Percentiles rank a stretch among this genome's conserved stretches.
phyloP scores from a whole-genome alignment of 2,888 invertebrate genomes.

The Spicauda simplicius region DNA sequence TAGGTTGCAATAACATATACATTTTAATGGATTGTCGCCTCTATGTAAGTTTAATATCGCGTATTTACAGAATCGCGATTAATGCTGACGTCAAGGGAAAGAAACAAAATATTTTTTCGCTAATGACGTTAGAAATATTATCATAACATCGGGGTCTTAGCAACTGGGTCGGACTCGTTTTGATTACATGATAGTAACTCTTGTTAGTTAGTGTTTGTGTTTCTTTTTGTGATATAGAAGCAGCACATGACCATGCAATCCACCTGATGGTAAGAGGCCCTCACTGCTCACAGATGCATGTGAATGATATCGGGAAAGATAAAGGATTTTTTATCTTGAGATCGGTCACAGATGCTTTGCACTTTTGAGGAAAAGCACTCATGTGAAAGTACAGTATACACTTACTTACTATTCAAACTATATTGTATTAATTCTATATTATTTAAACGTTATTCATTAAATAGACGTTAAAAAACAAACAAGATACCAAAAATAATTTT shows the following conservation, averaged over 20 bases:
- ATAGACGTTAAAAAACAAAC: no score
- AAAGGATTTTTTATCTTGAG: no score
- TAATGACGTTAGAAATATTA: conserved; percentile 24
- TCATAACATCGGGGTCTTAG: conserved; percentile 7
- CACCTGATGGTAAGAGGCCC: background rate
- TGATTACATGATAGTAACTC: background rate
- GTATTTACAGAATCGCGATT: background rate
- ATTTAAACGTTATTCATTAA: no score
- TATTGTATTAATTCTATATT: no score
- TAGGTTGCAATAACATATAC: conserved; percentile 26
- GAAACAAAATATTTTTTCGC: conserved; percentile 26
- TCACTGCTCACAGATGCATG: background rate
- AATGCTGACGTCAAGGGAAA: conserved; percentile 25
- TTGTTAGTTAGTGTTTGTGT: no score
- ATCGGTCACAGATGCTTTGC: no score
- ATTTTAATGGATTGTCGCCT: conserved; percentile 19
- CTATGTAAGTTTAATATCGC: background rate
- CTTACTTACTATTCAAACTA: no score
- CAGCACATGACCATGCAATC: background rate
- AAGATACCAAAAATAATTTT: no score
- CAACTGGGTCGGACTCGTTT: background rate
- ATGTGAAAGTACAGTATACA: no score
- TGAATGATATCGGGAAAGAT: background rate
- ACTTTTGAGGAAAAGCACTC: no score
- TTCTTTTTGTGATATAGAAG: background rate